Conservation (phyloP, 2,797 vertebrate species). For the Hybognathus amarus region DNA sequence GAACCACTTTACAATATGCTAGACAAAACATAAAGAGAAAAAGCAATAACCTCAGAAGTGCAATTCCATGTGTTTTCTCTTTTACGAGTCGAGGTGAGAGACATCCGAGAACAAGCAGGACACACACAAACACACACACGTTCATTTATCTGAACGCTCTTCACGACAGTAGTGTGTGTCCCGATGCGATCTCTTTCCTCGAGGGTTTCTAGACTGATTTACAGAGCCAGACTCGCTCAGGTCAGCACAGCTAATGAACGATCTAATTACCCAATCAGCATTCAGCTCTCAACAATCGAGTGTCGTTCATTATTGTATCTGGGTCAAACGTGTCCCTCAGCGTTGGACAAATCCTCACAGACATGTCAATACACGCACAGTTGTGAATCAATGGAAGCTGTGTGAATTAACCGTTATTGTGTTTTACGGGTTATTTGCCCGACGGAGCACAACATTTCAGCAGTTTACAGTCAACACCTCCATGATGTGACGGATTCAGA, state of each 20-base stretch:
- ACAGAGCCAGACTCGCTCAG: slow-evolving; percentile 54
- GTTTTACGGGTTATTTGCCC: slow-evolving; percentile 5
- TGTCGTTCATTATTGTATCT: slow-evolving; percentile 65
- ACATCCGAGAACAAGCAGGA: neutral
- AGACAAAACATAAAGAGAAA: neutral
- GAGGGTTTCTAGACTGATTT: slow-evolving; percentile 57
- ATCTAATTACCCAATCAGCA: slow-evolving; percentile 70
- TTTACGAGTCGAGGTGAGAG: neutral
- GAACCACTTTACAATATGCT: neutral
- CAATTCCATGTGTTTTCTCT: neutral
- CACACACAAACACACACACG: slow-evolving; percentile 16
- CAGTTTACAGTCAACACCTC: neutral
- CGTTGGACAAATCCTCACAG: slow-evolving; percentile 50
- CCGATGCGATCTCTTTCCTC: neutral
- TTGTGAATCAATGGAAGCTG: slow-evolving; percentile 15
- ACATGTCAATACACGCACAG: slow-evolving; percentile 22
- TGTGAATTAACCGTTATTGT: neutral
- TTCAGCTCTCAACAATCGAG: slow-evolving; percentile 44
- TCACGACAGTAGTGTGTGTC: neutral
- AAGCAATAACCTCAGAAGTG: slow-evolving; percentile 1
- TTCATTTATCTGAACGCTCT: slow-evolving; percentile 47
- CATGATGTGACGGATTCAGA: neutral
- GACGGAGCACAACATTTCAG: neutral
- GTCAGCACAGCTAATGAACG: slow-evolving; percentile 73
- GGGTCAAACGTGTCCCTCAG: slow-evolving; percentile 64